Base-by-base conservation (phyloP, 2,888 invertebrate genomes). In the Cecidostiba fungosa region DNA sequence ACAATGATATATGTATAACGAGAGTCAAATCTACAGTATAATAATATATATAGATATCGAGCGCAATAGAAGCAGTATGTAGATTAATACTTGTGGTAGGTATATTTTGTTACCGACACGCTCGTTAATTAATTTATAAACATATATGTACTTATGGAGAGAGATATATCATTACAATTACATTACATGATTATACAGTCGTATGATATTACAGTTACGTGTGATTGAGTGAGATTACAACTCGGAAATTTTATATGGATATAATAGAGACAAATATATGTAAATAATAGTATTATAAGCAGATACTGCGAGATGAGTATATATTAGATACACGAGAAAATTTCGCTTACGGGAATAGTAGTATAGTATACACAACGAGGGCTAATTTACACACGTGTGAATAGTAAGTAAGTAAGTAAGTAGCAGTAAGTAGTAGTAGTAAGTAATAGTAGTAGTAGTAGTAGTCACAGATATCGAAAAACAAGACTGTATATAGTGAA, bases 381-480 rank as follows among this genome's bases (percentile, higher is more conserved):
- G 77, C 80, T 84, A 86, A 77, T 81, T 82, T 86, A 82, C 47
- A 86, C 81, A 59, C 81, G 74, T 73, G 76, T 79, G 50, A 79
- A n/a, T 59, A 59, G n/a, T 54, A 54, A 59, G 54, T 59, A 10
- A 23, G 50, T 50, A 50, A 19, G 50, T 50, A 50, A 50, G 50
- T 50, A 50, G 50, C 54, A 59, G 54, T 72, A 81, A 77, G 76
- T 84, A 77, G n/a, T 77, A 78, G 54, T 54, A 81, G 82, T 59
- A 59, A 23, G 54, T 54, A 54, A 4, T 73, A 85, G n/a, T 73
- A 85, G 72, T 59, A 82, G 69, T 84, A 84, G 85, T 85, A 85
- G 82, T 80, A 87, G 87, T 87, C 86, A 86, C 81, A 85, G 86
- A 80, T 84, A 78, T 84, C 69, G 77, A 86, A 78, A 80, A 86